Base-by-base conservation (phyloP, 2,797 vertebrate genomes). In the Sebastes reedi region DNA sequence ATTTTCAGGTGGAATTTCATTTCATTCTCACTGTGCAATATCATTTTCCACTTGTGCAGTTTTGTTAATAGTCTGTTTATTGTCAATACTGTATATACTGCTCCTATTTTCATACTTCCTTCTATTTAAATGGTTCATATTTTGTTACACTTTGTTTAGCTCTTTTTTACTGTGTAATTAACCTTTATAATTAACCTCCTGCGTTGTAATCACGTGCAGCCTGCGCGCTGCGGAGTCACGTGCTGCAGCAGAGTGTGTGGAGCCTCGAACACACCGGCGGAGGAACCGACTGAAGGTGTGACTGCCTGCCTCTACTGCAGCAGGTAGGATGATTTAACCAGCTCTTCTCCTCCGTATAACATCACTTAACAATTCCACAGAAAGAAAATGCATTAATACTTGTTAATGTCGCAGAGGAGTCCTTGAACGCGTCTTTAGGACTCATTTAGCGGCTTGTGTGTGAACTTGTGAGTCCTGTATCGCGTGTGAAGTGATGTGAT, bases 221-320 rank as follows among this genome's bases (percentile, higher is more conserved):
- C 24, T 50, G 24, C 13, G 42, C 36, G 39, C 58, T n/a, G 69
- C 71, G 1, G 25, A 55, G 77, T 93, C 90, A 93, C 92, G 87
- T 92, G 90, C 46, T 68, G 24, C 52, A 24, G 59, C 59, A 3
- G 36, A 39, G 32, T 4, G 10, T 34, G 9, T 11, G 32, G 32
- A 36, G 36, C 36, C 13, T 39, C 36, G 12, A 39, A 39, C 36
- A 39, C 72, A 16, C 67, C 20, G 62, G 68, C 4, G 27, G 54
- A 81, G 60, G 36, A 32, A 6, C 20, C 1, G 73, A 55, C 39
- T 2, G 56, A 12, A 52, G 56, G 72, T 64, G 78, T 36, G 77
- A 55, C 72, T 4, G 14, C 71, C 67, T 29, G 81, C 50, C 75
- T 62, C 64, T 5, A 5, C 77, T 80, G 24, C 66, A 5, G 79